Evolutionary conservation across 2,888 invertebrate genomes (phyloP).

Genomic region (Euspilapteryx auroguttella): DNA sequence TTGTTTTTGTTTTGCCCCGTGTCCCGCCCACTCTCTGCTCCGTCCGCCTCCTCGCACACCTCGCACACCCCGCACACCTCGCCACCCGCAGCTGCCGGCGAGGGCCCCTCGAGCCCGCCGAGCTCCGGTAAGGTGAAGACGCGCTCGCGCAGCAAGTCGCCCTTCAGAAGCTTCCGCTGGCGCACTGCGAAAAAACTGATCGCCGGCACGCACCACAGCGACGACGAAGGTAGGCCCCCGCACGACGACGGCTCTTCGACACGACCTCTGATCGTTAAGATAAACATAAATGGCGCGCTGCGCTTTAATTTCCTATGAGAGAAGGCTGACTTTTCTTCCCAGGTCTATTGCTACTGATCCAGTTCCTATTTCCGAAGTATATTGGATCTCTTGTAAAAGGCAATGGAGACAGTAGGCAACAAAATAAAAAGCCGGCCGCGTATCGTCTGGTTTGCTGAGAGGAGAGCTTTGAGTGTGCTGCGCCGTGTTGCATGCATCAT

Average conservation of each 20-base stretch:
- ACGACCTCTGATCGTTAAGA: too few relatives aligned
- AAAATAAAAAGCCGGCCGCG: too few relatives aligned
- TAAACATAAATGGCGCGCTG: too few relatives aligned
- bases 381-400: too few relatives aligned
- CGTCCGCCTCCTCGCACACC: constrained; percentile 14
- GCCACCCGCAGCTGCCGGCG: constrained; percentile 44
- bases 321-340: too few relatives aligned
- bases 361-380: too few relatives aligned
- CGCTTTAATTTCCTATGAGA: too few relatives aligned
- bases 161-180: constrained; percentile 92
- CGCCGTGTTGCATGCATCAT: constrained; percentile 20
- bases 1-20: constrained; percentile 28
- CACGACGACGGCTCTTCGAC: too few relatives aligned
- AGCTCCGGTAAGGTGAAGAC: constrained; percentile 73
- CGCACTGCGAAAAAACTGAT: constrained; percentile 74
- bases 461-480: constrained; percentile 25
- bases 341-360: too few relatives aligned
- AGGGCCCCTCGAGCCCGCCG: constrained; percentile 41
- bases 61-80: too few relatives aligned
- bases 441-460: too few relatives aligned
- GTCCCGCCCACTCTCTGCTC: constrained; percentile 12
- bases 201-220: constrained; percentile 73
- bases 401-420: too few relatives aligned
- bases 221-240: constrained; percentile 79
- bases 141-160: constrained; percentile 90